phyloP scores from a whole-genome alignment of 2,797 vertebrate genomes.

The Acanthopagrus latus region DNA sequence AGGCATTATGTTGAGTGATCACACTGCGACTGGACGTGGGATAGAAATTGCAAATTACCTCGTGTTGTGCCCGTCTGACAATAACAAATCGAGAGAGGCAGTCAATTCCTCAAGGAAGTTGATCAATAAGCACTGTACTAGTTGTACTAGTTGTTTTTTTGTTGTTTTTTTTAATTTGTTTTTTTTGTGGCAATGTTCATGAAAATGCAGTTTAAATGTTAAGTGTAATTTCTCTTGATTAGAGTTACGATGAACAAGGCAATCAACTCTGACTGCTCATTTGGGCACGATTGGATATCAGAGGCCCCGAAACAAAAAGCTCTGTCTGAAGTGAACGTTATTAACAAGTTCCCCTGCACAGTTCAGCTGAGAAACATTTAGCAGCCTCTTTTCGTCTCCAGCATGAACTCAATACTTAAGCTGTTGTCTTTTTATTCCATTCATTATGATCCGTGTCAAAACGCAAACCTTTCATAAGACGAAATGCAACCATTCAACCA shows the following conservation, averaged over 20 bases:
- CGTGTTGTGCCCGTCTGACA: conserved; percentile 5
- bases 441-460: background rate
- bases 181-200: background rate
- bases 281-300: background rate
- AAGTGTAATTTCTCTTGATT: background rate
- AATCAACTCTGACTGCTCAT: background rate
- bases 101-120: background rate
- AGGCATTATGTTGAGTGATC: conserved; percentile 19
- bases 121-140: too few relatives aligned
- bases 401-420: background rate
- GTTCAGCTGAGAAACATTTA: too few relatives aligned
- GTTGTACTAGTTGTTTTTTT: too few relatives aligned
- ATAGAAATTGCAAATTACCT: conserved; percentile 26
- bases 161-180: too few relatives aligned
- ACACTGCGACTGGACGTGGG: background rate
- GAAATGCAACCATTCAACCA: background rate
- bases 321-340: background rate
- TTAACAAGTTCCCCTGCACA: background rate
- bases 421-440: background rate
- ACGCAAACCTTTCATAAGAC: background rate
- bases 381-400: background rate
- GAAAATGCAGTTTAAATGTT: background rate
- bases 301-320: background rate
- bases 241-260: background rate
- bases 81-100: background rate